These are phyloP conservation scores for Dicranocentrus wangi DNA, from an alignment of 2,888 invertebrate species.

Conservation along the genomic window DNA sequence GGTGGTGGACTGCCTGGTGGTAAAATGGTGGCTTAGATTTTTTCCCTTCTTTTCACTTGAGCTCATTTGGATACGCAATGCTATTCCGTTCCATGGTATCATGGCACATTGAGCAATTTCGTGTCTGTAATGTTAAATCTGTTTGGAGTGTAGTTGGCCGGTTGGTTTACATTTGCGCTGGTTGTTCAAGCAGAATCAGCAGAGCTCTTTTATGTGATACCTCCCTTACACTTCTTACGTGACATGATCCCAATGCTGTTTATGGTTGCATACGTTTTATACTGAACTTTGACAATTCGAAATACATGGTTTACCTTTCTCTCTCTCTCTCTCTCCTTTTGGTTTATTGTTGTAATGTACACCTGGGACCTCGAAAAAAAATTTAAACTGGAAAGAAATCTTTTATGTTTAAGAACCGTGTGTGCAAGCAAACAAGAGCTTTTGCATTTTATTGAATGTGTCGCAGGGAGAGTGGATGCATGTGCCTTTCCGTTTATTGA, in stretches of 20 bases:
- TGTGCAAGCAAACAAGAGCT: constrained; percentile 38
- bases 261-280: constrained; percentile 24
- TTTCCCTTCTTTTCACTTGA: constrained; percentile 51
- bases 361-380: constrained; percentile 56
- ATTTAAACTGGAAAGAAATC: constrained; percentile 41
- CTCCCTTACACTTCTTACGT: constrained; percentile 31
- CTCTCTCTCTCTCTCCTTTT: constrained; percentile 6
- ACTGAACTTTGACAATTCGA: constrained; percentile 49
- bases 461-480: constrained; percentile 34
- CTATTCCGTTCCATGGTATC: constrained; percentile 42
- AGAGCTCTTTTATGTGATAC: constrained; percentile 33
- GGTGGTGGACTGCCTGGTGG: constrained; percentile 59
- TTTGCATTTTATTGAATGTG: constrained; percentile 46
- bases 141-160: constrained; percentile 43
- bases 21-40: constrained; percentile 56
- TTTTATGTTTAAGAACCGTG: constrained; percentile 41
- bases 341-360: constrained; percentile 59
- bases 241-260: constrained; percentile 54
- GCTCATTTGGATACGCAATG: constrained; percentile 59
- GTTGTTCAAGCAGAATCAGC: constrained; percentile 53
- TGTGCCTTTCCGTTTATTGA: constrained; percentile 28
- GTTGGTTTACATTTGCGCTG: constrained; percentile 52
- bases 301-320: constrained; percentile 36
- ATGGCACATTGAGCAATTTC: constrained; percentile 61
- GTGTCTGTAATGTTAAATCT: constrained; percentile 41